Evolutionary conservation across 1,140 invertebrate genomes (phyloP).

Genomic region (Polypedilum vanderplanki): DNA sequence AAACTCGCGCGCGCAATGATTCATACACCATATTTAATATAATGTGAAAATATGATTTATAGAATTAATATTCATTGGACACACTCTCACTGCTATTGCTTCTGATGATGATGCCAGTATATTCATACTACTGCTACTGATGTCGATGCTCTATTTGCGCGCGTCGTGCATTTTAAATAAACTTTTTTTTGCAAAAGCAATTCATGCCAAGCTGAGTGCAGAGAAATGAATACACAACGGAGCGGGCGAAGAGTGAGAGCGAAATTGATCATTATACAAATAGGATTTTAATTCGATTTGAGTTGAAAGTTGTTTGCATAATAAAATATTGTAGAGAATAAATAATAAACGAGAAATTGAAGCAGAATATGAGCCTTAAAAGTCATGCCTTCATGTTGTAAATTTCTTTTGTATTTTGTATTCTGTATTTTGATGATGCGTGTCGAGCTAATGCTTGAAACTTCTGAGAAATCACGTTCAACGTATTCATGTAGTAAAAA

Average conservation of each 20-base stretch:
- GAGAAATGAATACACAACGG: not conserved
- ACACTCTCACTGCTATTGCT: not conserved
- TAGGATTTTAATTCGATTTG: constrained; percentile 28
- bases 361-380: not conserved
- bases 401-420: too few species aligned
- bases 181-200: not conserved
- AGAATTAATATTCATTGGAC: constrained; percentile 19
- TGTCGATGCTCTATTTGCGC: constrained; percentile 10
- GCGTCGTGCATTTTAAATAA: constrained; percentile 8
- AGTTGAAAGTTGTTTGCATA: constrained; percentile 14
- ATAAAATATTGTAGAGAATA: not conserved
- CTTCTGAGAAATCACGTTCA: not conserved
- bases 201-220: not conserved
- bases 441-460: constrained; percentile 1
- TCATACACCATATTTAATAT: not conserved
- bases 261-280: constrained; percentile 28
- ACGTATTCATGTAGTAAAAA: not conserved
- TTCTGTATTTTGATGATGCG: constrained; percentile 2
- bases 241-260: not conserved
- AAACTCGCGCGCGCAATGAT: not conserved
- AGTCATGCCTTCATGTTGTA: not conserved
- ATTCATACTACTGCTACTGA: not conserved
- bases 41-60: constrained; percentile 20
- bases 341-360: not conserved
- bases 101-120: not conserved